Evolutionary conservation across 2,888 invertebrate species (phyloP), one percentile per base, ranked within the genome.

Genomic region (Erebia palarica): DNA sequence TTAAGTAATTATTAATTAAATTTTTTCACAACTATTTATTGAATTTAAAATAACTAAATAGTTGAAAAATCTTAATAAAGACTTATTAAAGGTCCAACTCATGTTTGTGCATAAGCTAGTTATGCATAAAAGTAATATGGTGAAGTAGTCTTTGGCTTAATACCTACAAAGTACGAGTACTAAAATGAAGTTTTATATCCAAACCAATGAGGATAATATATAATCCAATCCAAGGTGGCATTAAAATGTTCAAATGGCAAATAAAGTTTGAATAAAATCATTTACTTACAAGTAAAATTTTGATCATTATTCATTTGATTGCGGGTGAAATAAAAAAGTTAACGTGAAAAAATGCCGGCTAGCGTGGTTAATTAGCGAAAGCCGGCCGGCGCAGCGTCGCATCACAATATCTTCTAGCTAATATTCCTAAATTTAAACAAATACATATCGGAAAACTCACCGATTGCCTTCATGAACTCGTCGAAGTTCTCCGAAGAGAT

Each of bases 401-500:
- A 36, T 11, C 47, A 4, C 77, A n/a, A n/a, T n/a, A 78, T 75
- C 70, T 76, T 75, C 70, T 75, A 42, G 67, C 63, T 75, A 78
- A 77, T 78, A 77, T 75, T 76, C 73, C 74, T 76, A 76, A 79
- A 77, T 76, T 74, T 64, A 64, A 67, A 68, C 78, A 77, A 69
- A 80, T 79, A 72, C 70, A 57, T 47, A 65, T 21, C 77, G 76
- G 80, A 78, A 70, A 51, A 90, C 96, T 96, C 85, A 97, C 97
- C 97, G 76, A 97, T 89, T 65, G 95, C 95, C 93, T 97, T 97
- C 97, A 98, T 96, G 94, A 97, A 97, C 72, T 97, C 97, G 81
- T 98, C 98, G 88, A 98, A 98, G 85, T 97, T 97, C 77, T 97
- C 97, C 80, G 96, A 96, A 73, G 94, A 94, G 74, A 93, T 89